These are phyloP conservation scores for Hipposideros larvatus DNA, from an alignment of 2,797 vertebrate species.

Conservation along the genomic window DNA sequence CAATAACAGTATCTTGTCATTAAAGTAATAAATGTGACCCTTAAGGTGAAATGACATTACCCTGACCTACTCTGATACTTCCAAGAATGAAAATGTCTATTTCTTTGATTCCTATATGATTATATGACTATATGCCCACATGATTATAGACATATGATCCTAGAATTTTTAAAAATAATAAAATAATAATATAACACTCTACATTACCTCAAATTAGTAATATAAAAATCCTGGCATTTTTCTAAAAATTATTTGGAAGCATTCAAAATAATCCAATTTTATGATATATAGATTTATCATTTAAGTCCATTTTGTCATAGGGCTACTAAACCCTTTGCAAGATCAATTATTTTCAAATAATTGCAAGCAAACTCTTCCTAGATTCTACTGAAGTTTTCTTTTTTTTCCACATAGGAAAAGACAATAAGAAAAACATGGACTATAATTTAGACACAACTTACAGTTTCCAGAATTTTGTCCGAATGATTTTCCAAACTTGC, in stretches of 20 bases:
- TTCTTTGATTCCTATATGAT: conserved; percentile 20
- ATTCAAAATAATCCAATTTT: background rate
- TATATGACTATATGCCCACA: background rate
- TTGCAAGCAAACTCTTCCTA: background rate
- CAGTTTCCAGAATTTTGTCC: background rate
- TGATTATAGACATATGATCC: background rate
- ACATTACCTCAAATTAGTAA: background rate
- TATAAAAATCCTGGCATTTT: background rate
- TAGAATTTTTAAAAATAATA: background rate
- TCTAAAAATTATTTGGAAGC: background rate
- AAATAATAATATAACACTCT: background rate
- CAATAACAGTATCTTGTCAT: conserved; percentile 30
- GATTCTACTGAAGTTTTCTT: background rate
- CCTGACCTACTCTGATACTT: background rate
- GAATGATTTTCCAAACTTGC: background rate
- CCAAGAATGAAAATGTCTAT: conserved; percentile 27
- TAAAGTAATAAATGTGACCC: conserved; percentile 55
- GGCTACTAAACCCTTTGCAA: background rate
- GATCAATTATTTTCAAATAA: background rate
- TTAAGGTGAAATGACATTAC: conserved; percentile 55
- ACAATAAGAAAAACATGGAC: background rate
- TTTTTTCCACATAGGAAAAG: background rate
- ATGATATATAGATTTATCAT: background rate
- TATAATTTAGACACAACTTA: background rate
- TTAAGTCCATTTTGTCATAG: background rate